Conservation (phyloP, 2,797 vertebrate genomes). For the Ptychobarbus kaznakovi region DNA sequence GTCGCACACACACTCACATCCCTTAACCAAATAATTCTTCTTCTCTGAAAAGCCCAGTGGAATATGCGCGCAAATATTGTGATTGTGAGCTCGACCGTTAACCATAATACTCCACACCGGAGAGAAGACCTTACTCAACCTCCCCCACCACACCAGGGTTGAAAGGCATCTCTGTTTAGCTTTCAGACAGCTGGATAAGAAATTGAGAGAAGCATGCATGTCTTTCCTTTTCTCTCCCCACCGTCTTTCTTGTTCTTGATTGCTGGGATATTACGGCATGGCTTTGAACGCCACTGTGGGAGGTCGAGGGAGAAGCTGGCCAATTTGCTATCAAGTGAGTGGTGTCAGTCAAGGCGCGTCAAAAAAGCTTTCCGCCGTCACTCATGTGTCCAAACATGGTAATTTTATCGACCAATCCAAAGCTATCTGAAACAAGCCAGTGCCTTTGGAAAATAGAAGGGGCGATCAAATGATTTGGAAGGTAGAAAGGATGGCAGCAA, state of each 20-base stretch:
- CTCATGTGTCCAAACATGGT: constrained; percentile 71
- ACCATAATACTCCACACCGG: constrained; percentile 68
- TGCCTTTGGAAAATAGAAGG: constrained; percentile 59
- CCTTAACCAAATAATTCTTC: constrained; percentile 60
- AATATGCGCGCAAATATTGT: constrained; percentile 72
- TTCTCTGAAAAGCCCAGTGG: constrained; percentile 64
- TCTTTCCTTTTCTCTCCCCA: constrained; percentile 2
- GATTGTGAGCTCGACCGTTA: constrained; percentile 72
- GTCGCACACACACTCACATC: constrained; percentile 49
- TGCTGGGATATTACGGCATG: constrained; percentile 54
- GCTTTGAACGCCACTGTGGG: constrained; percentile 63
- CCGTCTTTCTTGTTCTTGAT: constrained; percentile 41
- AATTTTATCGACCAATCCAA: constrained; percentile 71
- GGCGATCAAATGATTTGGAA: constrained; percentile 51
- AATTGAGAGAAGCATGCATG: constrained; percentile 52
- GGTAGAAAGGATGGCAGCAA: background rate
- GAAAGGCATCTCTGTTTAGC: constrained; percentile 61
- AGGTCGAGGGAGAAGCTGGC: constrained; percentile 62
- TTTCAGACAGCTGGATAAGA: constrained; percentile 57
- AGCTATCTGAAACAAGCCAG: constrained; percentile 62
- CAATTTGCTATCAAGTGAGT: constrained; percentile 73
- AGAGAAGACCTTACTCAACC: constrained; percentile 43
- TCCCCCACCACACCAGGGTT: constrained; percentile 55
- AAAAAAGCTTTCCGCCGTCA: constrained; percentile 70
- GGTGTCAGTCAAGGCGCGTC: constrained; percentile 73